Base-by-base conservation (phyloP, 2,797 vertebrate species). In the Psittacula echo region DNA sequence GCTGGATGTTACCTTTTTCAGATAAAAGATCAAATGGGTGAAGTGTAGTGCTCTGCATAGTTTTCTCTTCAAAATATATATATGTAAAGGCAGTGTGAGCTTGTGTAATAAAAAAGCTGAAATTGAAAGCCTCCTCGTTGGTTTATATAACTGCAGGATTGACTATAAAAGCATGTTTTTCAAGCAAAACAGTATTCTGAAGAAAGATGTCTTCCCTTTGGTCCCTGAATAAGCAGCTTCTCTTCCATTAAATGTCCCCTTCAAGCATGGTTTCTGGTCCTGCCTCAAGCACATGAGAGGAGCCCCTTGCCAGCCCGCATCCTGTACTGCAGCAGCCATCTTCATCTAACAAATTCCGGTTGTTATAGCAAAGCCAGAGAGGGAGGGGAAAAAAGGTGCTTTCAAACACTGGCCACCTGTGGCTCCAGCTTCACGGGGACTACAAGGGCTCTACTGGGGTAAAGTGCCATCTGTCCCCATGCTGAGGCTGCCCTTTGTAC, bases 101-200 rank as follows among this genome's bases (percentile, higher is more conserved):
- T 80, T 68, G 54, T 29, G 11, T 27, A 58, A 51, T 8, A 39
- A 53, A 53, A 61, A 50, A 14, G 13, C 27, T 79, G 42, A 62
- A 66, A 73, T 27, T 41, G 22, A 94, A 73, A 70, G 50, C 65
- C 60, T 45, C 13, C 47, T 77, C 68, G 9, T 41, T 81, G 66
- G 41, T 60, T 91, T 65, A 42, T 44, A 48, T 39, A 75, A 87
- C 76, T 83, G 64, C 23, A 58, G 64, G 13, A 56, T 18, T 83
- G 58, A 53, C 53, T 92, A 94, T 89, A 95, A 97, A 96, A 97
- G 93, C 68, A 2, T 50, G 10, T 72, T 80, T 34, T 56, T 84
- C 13, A n/a, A 78, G 83, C 32, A 60, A 85, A 91, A 23, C 85
- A 79, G 50, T 42, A 41, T 87, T 45, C 66, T 45, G 56, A 86